phyloP scores from a whole-genome alignment of 2,888 invertebrate genomes.

The Melinaea marsaeus region DNA sequence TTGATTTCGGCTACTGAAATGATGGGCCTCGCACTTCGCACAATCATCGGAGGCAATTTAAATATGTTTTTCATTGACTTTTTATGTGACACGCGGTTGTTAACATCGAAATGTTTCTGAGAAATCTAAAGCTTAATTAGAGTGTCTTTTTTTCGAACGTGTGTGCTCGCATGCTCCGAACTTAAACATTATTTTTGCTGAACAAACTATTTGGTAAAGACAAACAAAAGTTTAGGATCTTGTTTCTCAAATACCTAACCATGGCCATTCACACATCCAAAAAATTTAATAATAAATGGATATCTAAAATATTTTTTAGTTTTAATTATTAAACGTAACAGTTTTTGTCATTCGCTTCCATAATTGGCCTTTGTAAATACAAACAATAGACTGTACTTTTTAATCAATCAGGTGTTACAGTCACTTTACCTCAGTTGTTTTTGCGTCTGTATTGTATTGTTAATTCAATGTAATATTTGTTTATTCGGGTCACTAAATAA shows the following conservation, averaged over 20 bases:
- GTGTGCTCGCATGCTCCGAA: slow-evolving; percentile 24
- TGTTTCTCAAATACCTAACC: too few species aligned
- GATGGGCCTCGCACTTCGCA: slow-evolving; percentile 57
- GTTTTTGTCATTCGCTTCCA: slow-evolving; percentile 37
- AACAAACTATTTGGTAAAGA: slow-evolving; percentile 34
- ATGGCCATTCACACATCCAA: too few species aligned
- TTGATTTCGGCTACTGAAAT: slow-evolving; percentile 56
- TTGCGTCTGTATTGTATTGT: slow-evolving; percentile 4
- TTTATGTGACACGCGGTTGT: slow-evolving; percentile 46
- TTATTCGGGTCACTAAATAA: slow-evolving; percentile 1
- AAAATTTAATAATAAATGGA: not conserved
- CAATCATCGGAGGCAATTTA: slow-evolving; percentile 54
- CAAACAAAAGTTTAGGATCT: too few species aligned
- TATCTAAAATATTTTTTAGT: not conserved
- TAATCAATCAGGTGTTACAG: slow-evolving; percentile 58
- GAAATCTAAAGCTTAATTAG: slow-evolving; percentile 46
- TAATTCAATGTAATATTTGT: slow-evolving; percentile 7
- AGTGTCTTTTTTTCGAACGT: slow-evolving; percentile 21
- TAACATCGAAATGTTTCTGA: slow-evolving; percentile 43
- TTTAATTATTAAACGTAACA: not conserved
- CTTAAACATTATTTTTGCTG: slow-evolving; percentile 31
- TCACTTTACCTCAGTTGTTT: not conserved
- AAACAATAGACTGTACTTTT: slow-evolving; percentile 67
- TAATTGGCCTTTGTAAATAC: slow-evolving; percentile 56
- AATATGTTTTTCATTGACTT: slow-evolving; percentile 45